Conservation (phyloP, 2,113 vertebrate species). For the Electrona antarctica region DNA sequence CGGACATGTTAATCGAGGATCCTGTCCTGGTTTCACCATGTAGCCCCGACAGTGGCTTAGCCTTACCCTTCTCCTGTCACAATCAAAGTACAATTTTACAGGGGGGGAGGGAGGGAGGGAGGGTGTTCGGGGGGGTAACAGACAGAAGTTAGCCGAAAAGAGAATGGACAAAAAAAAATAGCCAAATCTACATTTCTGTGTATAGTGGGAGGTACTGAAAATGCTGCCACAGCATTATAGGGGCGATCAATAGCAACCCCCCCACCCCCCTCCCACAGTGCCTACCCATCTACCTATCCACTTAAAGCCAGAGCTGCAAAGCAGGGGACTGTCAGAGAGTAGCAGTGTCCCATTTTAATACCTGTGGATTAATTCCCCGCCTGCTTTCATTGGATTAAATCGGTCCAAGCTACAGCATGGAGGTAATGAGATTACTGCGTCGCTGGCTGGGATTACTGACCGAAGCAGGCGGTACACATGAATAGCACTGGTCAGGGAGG, state of each 20-base stretch:
- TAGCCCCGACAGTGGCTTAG: constrained; percentile 59
- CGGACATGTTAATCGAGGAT: constrained; percentile 87
- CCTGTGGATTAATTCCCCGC: constrained; percentile 56
- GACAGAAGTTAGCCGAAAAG: constrained; percentile 50
- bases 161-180: constrained; percentile 1
- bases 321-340: constrained; percentile 30
- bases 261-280: constrained; percentile 4
- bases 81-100: constrained; percentile 79
- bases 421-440: constrained; percentile 70
- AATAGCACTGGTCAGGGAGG: constrained; percentile 59
- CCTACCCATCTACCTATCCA: constrained; percentile 44
- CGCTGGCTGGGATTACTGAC: constrained; percentile 60
- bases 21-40: constrained; percentile 65
- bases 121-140: constrained; percentile 75
- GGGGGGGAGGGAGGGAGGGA: constrained; percentile 61
- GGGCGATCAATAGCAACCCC: constrained; percentile 52
- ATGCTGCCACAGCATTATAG: constrained; percentile 26
- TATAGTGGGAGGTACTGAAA: constrained; percentile 27
- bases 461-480: constrained; percentile 36
- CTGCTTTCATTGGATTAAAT: constrained; percentile 64
- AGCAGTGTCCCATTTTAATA: constrained; percentile 47
- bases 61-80: constrained; percentile 62
- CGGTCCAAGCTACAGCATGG: constrained; percentile 50
- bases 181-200: constrained; percentile 10
- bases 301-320: constrained; percentile 52